phyloP scores from a whole-genome alignment of 2,113 vertebrate species.

The Amblyopsis rosae region DNA sequence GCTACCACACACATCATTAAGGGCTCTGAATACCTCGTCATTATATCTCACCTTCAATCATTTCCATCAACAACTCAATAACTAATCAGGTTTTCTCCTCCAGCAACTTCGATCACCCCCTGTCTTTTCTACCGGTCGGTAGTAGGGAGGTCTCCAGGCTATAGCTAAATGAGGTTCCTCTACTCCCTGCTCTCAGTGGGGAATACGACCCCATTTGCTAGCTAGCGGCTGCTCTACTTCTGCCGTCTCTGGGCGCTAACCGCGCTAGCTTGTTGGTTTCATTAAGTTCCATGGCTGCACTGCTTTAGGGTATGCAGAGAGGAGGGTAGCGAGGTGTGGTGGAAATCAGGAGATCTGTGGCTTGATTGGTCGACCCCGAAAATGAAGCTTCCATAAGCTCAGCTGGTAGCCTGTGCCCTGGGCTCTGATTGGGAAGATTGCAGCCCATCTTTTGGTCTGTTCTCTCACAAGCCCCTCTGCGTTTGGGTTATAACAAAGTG shows the following conservation, averaged over 20 bases:
- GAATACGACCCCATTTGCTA: conserved; percentile 79
- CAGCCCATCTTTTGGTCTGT: conserved; percentile 11
- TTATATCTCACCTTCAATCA: conserved; percentile 28
- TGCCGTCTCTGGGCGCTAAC: conserved; percentile 67
- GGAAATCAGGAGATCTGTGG: conserved; percentile 53
- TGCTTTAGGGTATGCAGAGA: conserved; percentile 66
- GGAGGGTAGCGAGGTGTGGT: conserved; percentile 36
- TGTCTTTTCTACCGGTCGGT: conserved; percentile 43
- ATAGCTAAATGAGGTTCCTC: conserved; percentile 79
- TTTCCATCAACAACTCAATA: conserved; percentile 39
- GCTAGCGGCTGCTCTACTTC: conserved; percentile 75
- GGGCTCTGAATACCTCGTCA: conserved; percentile 6
- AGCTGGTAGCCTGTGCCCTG: conserved; percentile 21
- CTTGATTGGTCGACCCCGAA: conserved; percentile 43
- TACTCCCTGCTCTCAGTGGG: conserved; percentile 70
- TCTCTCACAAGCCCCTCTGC: conserved; percentile 15
- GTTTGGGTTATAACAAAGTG: conserved; percentile 6
- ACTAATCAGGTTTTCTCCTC: conserved; percentile 30
- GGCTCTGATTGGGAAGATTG: conserved; percentile 37
- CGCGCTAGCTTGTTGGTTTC: conserved; percentile 65
- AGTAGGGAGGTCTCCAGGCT: conserved; percentile 67
- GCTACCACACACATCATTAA: neutral
- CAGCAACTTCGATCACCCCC: conserved; percentile 38
- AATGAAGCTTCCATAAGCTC: conserved; percentile 23
- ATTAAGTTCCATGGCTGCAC: conserved; percentile 59